Evolutionary conservation across 2,888 invertebrate genomes (phyloP).

Genomic region (Sesia bembeciformis): DNA sequence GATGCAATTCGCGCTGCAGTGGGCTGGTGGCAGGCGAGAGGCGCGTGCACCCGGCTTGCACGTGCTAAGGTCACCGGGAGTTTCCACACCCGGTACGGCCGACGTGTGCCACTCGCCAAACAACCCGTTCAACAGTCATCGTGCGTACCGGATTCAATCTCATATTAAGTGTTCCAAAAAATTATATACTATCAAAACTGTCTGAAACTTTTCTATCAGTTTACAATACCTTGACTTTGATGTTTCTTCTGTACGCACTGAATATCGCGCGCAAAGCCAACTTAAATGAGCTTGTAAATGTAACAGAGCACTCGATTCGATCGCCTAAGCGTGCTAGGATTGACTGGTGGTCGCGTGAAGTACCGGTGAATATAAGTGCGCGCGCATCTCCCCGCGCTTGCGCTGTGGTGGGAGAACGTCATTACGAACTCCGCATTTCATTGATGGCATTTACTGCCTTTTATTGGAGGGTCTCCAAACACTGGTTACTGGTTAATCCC

Average conservation of each 20-base stretch:
- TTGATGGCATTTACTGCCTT: conserved; percentile 11
- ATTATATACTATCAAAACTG: too few species aligned
- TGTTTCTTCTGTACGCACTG: conserved; percentile 12
- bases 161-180: too few species aligned
- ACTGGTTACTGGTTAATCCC: not conserved
- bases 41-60: conserved; percentile 29
- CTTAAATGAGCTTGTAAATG: conserved; percentile 13
- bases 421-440: conserved; percentile 24
- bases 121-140: conserved; percentile 10
- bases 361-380: conserved; percentile 62
- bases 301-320: conserved; percentile 23
- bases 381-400: conserved; percentile 58
- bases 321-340: conserved; percentile 40
- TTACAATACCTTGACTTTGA: conserved; percentile 29
- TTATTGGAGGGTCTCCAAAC: not conserved
- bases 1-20: conserved; percentile 25
- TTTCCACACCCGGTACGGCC: conserved; percentile 31
- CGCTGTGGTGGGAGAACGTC: conserved; percentile 48
- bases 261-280: conserved; percentile 23
- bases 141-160: not conserved
- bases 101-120: conserved; percentile 3
- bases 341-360: conserved; percentile 52
- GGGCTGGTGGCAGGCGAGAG: conserved; percentile 18
- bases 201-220: not conserved
- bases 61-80: conserved; percentile 35